Conservation (phyloP, 2,797 vertebrate species). For the Sandelia bainsii region DNA sequence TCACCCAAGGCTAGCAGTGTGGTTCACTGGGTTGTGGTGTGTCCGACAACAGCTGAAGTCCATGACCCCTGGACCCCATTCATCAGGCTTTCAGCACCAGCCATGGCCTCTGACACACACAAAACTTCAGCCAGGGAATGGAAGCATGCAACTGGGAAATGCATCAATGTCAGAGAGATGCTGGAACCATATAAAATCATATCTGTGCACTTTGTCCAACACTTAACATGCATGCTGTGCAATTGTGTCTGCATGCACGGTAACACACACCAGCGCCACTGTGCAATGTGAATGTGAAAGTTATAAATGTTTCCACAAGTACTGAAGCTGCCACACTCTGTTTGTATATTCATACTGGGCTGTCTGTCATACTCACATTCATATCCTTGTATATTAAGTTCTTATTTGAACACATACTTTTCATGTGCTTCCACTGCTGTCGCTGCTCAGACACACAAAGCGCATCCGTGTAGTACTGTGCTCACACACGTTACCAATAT, state of each 20-base stretch:
- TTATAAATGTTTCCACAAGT: slow-evolving; percentile 42
- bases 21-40: slow-evolving; percentile 50
- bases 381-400: slow-evolving; percentile 22
- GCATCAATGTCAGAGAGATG: slow-evolving; percentile 59
- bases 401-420: slow-evolving; percentile 34
- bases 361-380: slow-evolving; percentile 36
- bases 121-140: slow-evolving; percentile 51
- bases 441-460: slow-evolving; percentile 21
- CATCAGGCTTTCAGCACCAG: slow-evolving; percentile 76
- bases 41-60: slow-evolving; percentile 78
- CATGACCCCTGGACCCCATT: slow-evolving; percentile 73
- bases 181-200: slow-evolving; percentile 47
- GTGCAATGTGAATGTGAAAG: slow-evolving; percentile 8
- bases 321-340: slow-evolving; percentile 10
- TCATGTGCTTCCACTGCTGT: slow-evolving; percentile 2
- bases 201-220: slow-evolving; percentile 31
- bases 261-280: slow-evolving; percentile 5
- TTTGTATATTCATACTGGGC: slow-evolving; percentile 46
- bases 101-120: slow-evolving; percentile 68
- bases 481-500: slow-evolving; percentile 32
- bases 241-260: slow-evolving; percentile 17
- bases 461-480: slow-evolving; percentile 18
- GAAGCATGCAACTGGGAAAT: slow-evolving; percentile 56
- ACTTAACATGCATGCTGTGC: slow-evolving; percentile 16
- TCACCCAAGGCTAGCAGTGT: slow-evolving; percentile 34